A percentile compares a stretch with the other conserved stretches of the same genome.
Conservation (phyloP, 2,888 invertebrate genomes). For the Chloroclystis v-ata region DNA sequence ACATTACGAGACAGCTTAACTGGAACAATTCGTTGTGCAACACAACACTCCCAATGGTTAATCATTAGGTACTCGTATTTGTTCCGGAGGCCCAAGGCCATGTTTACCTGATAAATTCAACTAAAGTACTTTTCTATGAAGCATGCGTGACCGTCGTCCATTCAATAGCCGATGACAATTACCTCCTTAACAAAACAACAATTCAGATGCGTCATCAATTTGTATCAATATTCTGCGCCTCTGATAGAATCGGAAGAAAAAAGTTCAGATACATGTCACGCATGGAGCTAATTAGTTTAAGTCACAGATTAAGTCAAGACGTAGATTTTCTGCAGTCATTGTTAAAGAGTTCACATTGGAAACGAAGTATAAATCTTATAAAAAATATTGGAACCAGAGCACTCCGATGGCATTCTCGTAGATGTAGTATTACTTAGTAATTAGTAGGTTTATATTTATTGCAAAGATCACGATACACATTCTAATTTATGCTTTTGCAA, state of each 20-base stretch:
- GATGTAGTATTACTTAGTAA: not conserved
- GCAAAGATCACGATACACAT: too few species aligned
- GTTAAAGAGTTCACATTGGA: conserved; percentile 44
- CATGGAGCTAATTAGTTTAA: not conserved
- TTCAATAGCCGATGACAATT: conserved; percentile 47
- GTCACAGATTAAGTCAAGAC: not conserved
- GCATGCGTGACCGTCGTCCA: conserved; percentile 41
- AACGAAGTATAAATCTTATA: conserved; percentile 34
- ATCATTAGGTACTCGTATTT: conserved; percentile 43
- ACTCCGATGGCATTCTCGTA: conserved; percentile 27
- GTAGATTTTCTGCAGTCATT: conserved; percentile 29
- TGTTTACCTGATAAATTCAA: conserved; percentile 51
- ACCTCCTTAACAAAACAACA: conserved; percentile 36
- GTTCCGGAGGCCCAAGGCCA: conserved; percentile 64
- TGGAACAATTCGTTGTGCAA: conserved; percentile 29
- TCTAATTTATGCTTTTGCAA: not conserved
- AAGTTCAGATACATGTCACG: conserved; percentile 20
- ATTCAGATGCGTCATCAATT: conserved; percentile 39
- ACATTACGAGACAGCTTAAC: conserved; percentile 9
- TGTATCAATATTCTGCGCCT: conserved; percentile 19
- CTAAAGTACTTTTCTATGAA: conserved; percentile 40
- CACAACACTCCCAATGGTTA: conserved; percentile 45
- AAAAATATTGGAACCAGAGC: conserved; percentile 42
- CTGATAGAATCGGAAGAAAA: conserved; percentile 25
- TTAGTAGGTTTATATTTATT: too few species aligned